Evolutionary conservation across 2,888 invertebrate genomes (phyloP).

Genomic region (Agonopterix subpropinquella): DNA sequence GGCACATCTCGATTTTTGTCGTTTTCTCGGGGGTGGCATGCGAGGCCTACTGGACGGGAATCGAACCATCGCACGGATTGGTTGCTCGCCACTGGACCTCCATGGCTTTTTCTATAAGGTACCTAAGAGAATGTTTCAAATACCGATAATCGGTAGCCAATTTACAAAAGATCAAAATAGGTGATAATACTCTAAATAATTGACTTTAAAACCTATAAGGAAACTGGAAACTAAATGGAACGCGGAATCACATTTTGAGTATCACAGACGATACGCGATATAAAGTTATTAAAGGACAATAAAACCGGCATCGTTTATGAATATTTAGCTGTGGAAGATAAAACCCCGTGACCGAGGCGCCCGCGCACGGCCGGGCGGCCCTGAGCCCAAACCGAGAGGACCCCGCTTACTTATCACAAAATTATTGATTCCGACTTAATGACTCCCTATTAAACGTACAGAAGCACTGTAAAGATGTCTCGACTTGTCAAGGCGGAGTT

Average conservation of each 20-base stretch:
- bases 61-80: too few relatives aligned
- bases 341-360: constrained; percentile 9
- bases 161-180: too few relatives aligned
- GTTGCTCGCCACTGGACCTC: too few relatives aligned
- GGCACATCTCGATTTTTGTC: too few relatives aligned
- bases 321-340: constrained; percentile 6
- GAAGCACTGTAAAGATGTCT: constrained; percentile 30
- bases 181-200: too few relatives aligned
- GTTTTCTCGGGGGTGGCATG: too few relatives aligned
- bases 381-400: constrained; percentile 28
- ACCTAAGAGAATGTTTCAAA: too few relatives aligned
- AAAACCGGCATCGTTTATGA: constrained; percentile 4
- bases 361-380: constrained; percentile 24
- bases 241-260: constrained; percentile 6
- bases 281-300: constrained; percentile 1
- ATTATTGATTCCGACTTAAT: constrained; percentile 37
- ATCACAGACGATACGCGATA: background rate
- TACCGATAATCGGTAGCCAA: too few relatives aligned
- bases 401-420: constrained; percentile 25
- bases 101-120: too few relatives aligned
- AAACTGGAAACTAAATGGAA: background rate
- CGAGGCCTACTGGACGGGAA: too few relatives aligned
- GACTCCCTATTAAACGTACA: constrained; percentile 30
- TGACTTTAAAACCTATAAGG: too few relatives aligned
- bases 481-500: constrained; percentile 27